phyloP scores from a whole-genome alignment of 2,113 vertebrate genomes.

The Drymodes brunneopygia region DNA sequence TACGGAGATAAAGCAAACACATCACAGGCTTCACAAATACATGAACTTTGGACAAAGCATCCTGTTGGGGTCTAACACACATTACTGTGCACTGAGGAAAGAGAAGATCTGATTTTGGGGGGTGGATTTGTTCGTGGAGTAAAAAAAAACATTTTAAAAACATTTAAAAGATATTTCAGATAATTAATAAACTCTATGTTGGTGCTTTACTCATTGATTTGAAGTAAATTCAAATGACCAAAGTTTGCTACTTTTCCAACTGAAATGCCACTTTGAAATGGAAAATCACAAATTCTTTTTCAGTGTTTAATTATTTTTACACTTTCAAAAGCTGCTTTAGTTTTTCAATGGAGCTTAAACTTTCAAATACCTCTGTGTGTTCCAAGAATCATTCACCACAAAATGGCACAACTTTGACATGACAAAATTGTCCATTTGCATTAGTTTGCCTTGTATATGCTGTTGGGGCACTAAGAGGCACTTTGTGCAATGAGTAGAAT shows the following conservation, averaged over 20 bases:
- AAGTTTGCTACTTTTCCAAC: not conserved
- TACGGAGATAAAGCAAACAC: constrained; percentile 3
- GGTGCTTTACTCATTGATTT: not conserved
- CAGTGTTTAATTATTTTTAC: not conserved
- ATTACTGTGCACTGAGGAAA: not conserved
- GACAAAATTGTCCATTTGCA: not conserved
- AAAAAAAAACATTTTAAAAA: not conserved
- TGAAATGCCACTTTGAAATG: not conserved
- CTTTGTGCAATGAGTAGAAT: not conserved
- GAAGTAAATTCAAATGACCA: not conserved
- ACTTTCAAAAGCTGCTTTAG: not conserved
- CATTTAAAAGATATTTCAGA: not conserved
- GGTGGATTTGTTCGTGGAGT: not conserved
- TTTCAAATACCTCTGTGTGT: not conserved
- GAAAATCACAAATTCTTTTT: not conserved
- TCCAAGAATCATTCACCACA: not conserved
- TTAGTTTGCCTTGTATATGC: not conserved
- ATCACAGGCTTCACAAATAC: not conserved
- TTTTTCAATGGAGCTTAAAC: not conserved
- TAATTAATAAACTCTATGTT: not conserved
- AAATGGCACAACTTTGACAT: not conserved
- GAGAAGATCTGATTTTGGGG: not conserved
- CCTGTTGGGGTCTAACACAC: not conserved
- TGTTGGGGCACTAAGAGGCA: not conserved
- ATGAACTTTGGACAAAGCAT: not conserved